phyloP scores from a whole-genome alignment of 2,113 vertebrate species.

The Pitta sordida region DNA sequence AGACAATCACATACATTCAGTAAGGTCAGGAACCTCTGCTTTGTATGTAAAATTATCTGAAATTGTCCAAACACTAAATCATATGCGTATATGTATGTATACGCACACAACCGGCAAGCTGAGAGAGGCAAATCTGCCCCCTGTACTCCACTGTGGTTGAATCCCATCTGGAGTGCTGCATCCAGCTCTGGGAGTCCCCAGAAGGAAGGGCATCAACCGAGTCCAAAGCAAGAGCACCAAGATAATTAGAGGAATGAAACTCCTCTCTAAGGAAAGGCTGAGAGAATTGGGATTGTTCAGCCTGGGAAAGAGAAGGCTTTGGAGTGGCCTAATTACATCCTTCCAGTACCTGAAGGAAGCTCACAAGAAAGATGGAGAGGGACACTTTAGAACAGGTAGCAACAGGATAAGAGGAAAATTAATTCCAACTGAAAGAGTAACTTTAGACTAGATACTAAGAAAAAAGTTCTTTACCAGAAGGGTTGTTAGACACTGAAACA shows the following conservation, averaged over 20 bases:
- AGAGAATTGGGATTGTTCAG: not conserved
- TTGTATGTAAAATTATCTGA: not conserved
- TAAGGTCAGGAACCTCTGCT: not conserved
- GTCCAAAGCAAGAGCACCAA: not conserved
- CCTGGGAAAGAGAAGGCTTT: not conserved
- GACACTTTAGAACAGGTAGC: not conserved
- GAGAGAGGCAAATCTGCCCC: not conserved
- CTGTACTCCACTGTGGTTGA: not conserved
- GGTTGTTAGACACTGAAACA: not conserved
- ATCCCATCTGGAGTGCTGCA: not conserved
- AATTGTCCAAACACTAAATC: not conserved
- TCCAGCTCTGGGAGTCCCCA: accelerated
- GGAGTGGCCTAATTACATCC: too few species aligned
- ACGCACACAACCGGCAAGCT: not conserved
- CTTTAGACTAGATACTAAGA: not conserved
- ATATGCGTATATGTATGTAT: accelerated
- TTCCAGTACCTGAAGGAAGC: not conserved
- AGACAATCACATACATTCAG: not conserved
- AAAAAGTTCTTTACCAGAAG: not conserved
- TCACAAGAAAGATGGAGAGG: not conserved
- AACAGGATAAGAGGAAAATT: not conserved
- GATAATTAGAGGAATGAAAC: too few species aligned
- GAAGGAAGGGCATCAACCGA: not conserved
- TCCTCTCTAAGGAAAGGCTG: not conserved
- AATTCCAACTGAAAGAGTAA: not conserved